Evolutionary conservation across 2,797 vertebrate genomes (phyloP), one percentile per base, ranked within the genome.

Genomic region (Cynodonichthys magdalenae): DNA sequence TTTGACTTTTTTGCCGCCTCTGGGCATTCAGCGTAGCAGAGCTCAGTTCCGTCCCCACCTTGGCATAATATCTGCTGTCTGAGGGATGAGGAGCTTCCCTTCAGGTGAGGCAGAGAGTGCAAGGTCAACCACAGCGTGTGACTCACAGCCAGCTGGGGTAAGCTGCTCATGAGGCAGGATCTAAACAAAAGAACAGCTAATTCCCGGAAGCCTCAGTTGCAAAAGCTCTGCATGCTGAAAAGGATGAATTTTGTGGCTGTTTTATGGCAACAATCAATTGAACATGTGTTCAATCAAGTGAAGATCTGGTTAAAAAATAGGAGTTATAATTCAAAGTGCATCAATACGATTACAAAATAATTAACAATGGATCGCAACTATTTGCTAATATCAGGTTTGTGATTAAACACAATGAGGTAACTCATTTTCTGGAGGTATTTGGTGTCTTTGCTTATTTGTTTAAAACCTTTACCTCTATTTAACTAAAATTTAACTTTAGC

Each of bases 81-180:
- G 39, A 34, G 39, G 41, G 53, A 59, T 24, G 12, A 27, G 8
- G 34, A 64, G 50, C 41, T 71, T 9, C 46, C 39, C 66, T 75
- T 19, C 49, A 63, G 47, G 48, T 19, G 36, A 72, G 36, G 49
- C 54, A 58, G 65, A 34, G 64, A 28, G 61, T 78, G 39, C 45
- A 77, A 79, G 74, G 74, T 76, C 80, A 72, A 45, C 50, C 15
- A n/a, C 42, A 70, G 54, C 63, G 48, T 77, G 69, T 60, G 55
- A 71, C 59, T 46, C 46, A 66, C 36, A 46, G 9, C 41, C 51
- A 41, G 60, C 14, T 55, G 12, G 31, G 45, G 39, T 52, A 53
- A 59, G 4, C 41, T 45, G 64, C 10, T 17, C 36, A 24, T 53
- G 47, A 49, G 15, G 19, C 10, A 3, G 53, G n/a, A 66, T 49